These are phyloP conservation scores for Fistularia commersonii DNA, from an alignment of 2,797 vertebrate species.

Conservation along the genomic window DNA sequence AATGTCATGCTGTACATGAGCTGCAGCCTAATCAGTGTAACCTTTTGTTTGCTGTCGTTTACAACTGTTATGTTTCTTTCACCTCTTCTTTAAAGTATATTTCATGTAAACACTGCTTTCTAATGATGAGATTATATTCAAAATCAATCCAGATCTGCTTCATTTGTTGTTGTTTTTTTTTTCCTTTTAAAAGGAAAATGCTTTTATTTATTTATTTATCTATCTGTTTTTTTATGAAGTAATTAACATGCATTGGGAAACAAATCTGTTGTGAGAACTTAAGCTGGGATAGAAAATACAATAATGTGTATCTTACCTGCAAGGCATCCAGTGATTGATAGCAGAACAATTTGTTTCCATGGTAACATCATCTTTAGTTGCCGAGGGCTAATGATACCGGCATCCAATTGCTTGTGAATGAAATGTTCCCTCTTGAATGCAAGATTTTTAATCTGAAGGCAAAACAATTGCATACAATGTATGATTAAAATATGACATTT, in stretches of 20 bases:
- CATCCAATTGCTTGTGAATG: conserved; percentile 77
- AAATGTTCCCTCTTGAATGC: conserved; percentile 74
- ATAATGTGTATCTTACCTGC: conserved; percentile 81
- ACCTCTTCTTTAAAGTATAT: conserved; percentile 5
- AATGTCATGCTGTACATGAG: conserved; percentile 26
- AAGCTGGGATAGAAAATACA: too few relatives aligned
- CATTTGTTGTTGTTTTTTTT: too few relatives aligned
- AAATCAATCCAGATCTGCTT: background rate
- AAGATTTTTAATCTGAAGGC: conserved; percentile 78
- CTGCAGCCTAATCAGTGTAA: conserved; percentile 46
- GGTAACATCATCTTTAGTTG: conserved; percentile 90
- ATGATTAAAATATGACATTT: conserved; percentile 77
- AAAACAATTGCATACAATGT: conserved; percentile 71
- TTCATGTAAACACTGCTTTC: background rate
- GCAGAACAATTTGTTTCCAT: conserved; percentile 91
- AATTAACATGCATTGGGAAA: conserved; percentile 24
- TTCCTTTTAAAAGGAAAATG: too few relatives aligned
- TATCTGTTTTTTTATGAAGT: too few relatives aligned
- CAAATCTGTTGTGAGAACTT: conserved; percentile 4
- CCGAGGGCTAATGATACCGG: conserved; percentile 75
- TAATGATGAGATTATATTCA: conserved; percentile 2
- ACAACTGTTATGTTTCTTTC: conserved; percentile 24
- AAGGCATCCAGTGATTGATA: conserved; percentile 86
- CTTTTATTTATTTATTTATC: too few relatives aligned
- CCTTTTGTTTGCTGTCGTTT: conserved; percentile 38